These are phyloP conservation scores for Phymastichus coffea DNA, from an alignment of 1,140 invertebrate species.

Conservation along the genomic window DNA sequence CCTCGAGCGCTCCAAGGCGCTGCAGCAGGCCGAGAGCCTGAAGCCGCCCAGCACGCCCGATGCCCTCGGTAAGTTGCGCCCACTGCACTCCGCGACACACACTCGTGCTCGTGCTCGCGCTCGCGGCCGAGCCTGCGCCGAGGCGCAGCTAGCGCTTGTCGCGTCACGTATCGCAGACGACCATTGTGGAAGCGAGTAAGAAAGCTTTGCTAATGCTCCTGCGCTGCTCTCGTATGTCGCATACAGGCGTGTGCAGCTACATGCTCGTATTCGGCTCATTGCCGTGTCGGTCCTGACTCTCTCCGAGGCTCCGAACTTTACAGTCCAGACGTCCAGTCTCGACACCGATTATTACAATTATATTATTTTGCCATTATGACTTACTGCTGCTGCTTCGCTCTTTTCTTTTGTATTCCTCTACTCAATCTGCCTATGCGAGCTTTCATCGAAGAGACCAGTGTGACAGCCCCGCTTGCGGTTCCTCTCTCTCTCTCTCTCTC, in stretches of 20 bases:
- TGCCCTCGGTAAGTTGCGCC: conserved; percentile 50
- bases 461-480: conserved; percentile 51
- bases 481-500: conserved; percentile 39
- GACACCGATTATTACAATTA: conserved; percentile 28
- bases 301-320: conserved; percentile 50
- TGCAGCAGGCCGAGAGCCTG: conserved; percentile 61
- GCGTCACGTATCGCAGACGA: conserved; percentile 5
- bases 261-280: too few species aligned
- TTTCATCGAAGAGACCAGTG: too few species aligned
- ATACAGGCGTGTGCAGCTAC: too few species aligned
- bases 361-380: neutral
- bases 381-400: neutral
- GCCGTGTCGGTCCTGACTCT: conserved; percentile 55
- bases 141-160: neutral
- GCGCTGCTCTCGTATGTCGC: too few species aligned
- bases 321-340: conserved; percentile 35
- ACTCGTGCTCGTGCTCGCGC: too few species aligned
- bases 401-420: conserved; percentile 9
- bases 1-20: conserved; percentile 73
- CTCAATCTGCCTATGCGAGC: too few species aligned
- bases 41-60: conserved; percentile 53
- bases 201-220: conserved; percentile 44
- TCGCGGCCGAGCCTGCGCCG: neutral
- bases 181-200: conserved; percentile 23
- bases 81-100: too few species aligned